phyloP scores from a whole-genome alignment of 2,888 invertebrate species.

The Acanthosoma haemorrhoidale region DNA sequence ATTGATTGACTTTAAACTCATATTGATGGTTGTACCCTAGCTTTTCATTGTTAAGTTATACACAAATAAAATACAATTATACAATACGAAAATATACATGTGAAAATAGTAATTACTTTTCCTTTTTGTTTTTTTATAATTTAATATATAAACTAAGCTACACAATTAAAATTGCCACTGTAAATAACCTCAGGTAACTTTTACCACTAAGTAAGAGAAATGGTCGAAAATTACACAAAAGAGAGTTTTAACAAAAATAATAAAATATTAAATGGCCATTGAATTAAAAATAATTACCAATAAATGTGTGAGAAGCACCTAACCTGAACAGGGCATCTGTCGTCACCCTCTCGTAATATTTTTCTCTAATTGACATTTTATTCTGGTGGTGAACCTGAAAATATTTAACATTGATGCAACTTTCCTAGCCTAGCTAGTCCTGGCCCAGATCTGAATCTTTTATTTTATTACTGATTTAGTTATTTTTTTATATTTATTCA shows the following conservation, averaged over 20 bases:
- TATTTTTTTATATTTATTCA: neutral
- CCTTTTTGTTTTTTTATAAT: too few relatives aligned
- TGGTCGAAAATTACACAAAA: neutral
- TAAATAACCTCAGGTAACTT: neutral
- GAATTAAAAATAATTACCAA: slow-evolving; percentile 28
- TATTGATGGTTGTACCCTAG: too few relatives aligned
- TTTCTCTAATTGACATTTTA: slow-evolving; percentile 3
- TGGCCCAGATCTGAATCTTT: neutral
- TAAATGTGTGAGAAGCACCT: slow-evolving; percentile 24
- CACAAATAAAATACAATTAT: neutral
- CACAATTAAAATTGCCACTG: too few relatives aligned
- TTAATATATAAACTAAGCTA: too few relatives aligned
- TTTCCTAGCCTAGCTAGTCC: neutral
- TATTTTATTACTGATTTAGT: neutral
- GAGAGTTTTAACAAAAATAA: neutral
- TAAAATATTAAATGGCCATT: slow-evolving; percentile 7
- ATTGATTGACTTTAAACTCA: too few relatives aligned
- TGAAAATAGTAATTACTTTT: too few relatives aligned
- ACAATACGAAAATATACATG: neutral
- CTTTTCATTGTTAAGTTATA: too few relatives aligned
- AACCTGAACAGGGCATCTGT: slow-evolving; percentile 15
- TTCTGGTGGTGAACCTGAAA: slow-evolving; percentile 25
- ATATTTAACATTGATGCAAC: slow-evolving; percentile 28
- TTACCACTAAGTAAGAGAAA: neutral
- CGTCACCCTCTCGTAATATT: slow-evolving; percentile 1